Evolutionary conservation across 2,888 invertebrate species (phyloP).

Genomic region (Brenthis ino): DNA sequence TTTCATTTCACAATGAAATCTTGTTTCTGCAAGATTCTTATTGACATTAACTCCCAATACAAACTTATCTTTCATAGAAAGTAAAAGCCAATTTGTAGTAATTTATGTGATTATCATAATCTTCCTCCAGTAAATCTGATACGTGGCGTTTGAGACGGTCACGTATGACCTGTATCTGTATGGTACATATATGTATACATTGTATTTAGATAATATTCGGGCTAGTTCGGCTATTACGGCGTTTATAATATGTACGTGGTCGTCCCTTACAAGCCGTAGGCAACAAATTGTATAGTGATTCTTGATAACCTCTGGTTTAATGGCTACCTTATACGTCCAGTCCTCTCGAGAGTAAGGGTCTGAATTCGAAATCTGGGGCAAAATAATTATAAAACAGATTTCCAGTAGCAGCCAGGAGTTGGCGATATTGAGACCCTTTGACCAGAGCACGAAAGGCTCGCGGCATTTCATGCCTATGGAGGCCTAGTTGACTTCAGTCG

Average conservation of each 20-base stretch:
- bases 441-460: too few species aligned
- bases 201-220: not conserved
- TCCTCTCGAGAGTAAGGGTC: too few species aligned
- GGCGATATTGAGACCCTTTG: too few species aligned
- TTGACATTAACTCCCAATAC: too few species aligned
- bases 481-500: too few species aligned
- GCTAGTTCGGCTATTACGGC: not conserved
- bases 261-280: constrained; percentile 1
- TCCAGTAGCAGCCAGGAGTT: too few species aligned
- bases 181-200: not conserved
- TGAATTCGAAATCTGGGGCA: too few species aligned
- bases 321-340: not conserved
- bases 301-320: not conserved
- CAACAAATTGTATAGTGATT: not conserved
- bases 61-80: not conserved
- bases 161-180: constrained; percentile 17
- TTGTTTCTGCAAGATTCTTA: too few species aligned
- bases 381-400: too few species aligned
- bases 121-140: constrained; percentile 5
- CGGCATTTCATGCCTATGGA: too few species aligned
- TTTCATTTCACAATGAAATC: too few species aligned
- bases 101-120: constrained; percentile 6
- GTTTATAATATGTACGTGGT: constrained; percentile 10
- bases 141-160: constrained; percentile 5
- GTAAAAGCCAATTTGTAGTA: not conserved